These are phyloP conservation scores for Platysternon megacephalum DNA, from an alignment of 2,113 vertebrate genomes.

Conservation along the genomic window DNA sequence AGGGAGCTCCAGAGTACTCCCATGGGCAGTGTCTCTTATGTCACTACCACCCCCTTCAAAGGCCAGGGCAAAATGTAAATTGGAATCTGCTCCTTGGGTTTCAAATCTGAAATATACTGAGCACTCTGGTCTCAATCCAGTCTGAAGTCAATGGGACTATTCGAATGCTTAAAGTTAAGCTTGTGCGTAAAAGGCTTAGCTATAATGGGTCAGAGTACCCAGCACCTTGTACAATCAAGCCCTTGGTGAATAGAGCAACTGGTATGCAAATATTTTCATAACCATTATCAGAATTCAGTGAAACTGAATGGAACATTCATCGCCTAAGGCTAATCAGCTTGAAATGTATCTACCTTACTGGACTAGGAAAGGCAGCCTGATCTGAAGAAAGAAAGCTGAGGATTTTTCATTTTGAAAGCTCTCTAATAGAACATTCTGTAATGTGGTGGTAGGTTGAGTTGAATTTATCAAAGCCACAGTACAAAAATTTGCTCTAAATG, in stretches of 20 bases:
- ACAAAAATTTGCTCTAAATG: neutral
- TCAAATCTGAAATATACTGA: neutral
- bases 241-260: neutral
- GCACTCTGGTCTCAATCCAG: neutral
- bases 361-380: neutral
- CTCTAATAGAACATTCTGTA: neutral
- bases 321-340: neutral
- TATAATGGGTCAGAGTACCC: neutral
- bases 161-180: neutral
- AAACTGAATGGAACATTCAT: neutral
- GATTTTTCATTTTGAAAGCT: neutral
- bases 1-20: neutral
- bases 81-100: neutral
- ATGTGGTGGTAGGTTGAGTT: neutral
- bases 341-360: neutral
- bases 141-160: neutral
- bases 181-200: neutral
- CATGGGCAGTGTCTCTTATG: neutral
- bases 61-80: neutral
- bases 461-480: neutral
- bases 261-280: neutral
- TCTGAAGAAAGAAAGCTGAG: no score
- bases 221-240: neutral
- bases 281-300: neutral
- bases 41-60: neutral